Conservation (phyloP, 2,113 vertebrate species). For the Mormoops blainvillei region DNA sequence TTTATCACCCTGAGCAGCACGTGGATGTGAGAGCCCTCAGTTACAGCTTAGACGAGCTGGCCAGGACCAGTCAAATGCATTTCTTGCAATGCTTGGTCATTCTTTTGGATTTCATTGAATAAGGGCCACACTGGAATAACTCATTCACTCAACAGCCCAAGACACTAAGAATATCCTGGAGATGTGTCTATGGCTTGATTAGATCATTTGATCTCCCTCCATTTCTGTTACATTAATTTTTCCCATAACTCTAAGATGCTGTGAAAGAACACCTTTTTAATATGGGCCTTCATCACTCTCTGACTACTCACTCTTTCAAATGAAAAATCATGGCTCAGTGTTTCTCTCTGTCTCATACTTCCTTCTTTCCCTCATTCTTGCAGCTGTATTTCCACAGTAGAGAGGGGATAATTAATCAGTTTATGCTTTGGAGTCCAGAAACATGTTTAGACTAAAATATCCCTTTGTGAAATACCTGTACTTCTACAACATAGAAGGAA, state of each 20-base stretch:
- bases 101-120: constrained; percentile 31
- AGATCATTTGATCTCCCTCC: not conserved
- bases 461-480: not conserved
- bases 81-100: not conserved
- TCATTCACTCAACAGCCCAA: not conserved
- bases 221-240: not conserved
- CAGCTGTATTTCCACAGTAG: not conserved
- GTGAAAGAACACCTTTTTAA: not conserved
- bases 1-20: constrained; percentile 33
- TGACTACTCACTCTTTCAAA: not conserved
- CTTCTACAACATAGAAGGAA: not conserved
- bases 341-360: not conserved
- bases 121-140: not conserved
- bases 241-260: not conserved
- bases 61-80: not conserved
- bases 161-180: not conserved
- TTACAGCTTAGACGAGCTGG: not conserved
- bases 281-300: not conserved
- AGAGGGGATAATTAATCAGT: not conserved
- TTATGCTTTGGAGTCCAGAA: not conserved
- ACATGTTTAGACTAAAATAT: not conserved
- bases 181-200: not conserved
- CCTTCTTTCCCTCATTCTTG: not conserved
- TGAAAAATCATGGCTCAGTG: not conserved
- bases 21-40: not conserved